These are phyloP conservation scores for Rapana venosa DNA, from an alignment of 2,888 invertebrate species.

Conservation along the genomic window DNA sequence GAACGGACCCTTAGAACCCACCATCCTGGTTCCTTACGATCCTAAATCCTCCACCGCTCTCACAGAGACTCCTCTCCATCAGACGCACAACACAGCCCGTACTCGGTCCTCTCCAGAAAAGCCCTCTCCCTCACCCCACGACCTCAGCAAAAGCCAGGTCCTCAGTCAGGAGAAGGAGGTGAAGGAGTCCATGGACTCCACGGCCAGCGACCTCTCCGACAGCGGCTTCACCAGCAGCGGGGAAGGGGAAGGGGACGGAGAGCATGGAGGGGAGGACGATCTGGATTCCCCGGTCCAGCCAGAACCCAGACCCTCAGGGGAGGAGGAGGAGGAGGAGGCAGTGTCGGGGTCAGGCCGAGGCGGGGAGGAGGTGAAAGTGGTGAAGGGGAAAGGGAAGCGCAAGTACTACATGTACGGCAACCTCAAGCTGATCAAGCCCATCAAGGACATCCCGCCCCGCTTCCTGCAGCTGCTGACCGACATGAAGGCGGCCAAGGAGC, in stretches of 20 bases:
- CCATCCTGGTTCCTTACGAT: background rate
- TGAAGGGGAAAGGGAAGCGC: slow-evolving; percentile 57
- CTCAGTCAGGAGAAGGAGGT: slow-evolving; percentile 23
- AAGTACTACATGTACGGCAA: slow-evolving; percentile 73
- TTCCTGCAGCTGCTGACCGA: slow-evolving; percentile 69
- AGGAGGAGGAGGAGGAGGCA: background rate
- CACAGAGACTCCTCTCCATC: background rate
- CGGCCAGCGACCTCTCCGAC: slow-evolving; percentile 45
- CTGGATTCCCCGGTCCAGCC: background rate
- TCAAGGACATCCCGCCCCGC: slow-evolving; percentile 74
- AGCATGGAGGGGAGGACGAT: slow-evolving; percentile 9
- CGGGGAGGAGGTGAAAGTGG: slow-evolving; percentile 16
- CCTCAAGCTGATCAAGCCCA: slow-evolving; percentile 71
- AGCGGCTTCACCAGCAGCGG: slow-evolving; percentile 52
- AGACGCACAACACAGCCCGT: background rate
- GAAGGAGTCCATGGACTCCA: slow-evolving; percentile 22
- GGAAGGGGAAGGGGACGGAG: slow-evolving; percentile 25
- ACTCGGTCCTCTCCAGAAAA: background rate
- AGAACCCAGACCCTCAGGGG: background rate
- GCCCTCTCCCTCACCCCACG: background rate
- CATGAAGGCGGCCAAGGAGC: slow-evolving; percentile 64
- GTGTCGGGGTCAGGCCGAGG: slow-evolving; percentile 21
- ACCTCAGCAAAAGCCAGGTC: background rate
- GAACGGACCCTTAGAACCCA: background rate
- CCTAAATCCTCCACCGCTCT: background rate